phyloP scores from a whole-genome alignment of 2,797 vertebrate genomes.

The Gallirallus australis region DNA sequence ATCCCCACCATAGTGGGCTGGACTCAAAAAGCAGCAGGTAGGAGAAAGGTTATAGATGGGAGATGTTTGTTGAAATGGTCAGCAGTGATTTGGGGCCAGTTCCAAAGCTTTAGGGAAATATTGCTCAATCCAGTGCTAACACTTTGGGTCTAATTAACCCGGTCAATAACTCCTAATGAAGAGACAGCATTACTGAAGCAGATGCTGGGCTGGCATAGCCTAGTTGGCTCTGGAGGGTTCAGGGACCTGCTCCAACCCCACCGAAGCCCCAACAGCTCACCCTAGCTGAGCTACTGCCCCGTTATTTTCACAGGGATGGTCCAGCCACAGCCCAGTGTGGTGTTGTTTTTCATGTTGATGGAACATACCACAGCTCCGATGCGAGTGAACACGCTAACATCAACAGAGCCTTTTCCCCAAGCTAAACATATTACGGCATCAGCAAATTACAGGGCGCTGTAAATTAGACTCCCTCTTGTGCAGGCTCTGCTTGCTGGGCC shows the following conservation, averaged over 20 bases:
- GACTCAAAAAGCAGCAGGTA: neutral
- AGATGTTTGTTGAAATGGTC: neutral
- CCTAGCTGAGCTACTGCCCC: neutral
- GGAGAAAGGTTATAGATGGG: neutral
- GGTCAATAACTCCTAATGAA: neutral
- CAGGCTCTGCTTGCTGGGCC: neutral
- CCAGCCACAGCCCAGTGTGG: neutral
- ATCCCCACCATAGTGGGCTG: neutral
- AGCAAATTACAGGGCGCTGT: conserved; percentile 56
- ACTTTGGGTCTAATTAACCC: neutral
- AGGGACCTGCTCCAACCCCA: neutral
- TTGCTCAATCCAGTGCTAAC: neutral
- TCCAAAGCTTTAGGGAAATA: neutral
- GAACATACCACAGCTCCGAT: neutral
- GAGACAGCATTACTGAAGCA: neutral
- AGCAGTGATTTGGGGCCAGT: neutral
- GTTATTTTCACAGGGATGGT: neutral
- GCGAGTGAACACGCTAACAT: neutral
- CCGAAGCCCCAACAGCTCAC: fast-evolving
- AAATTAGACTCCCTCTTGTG: conserved; percentile 58
- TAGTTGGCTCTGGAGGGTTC: neutral
- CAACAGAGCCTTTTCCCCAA: conserved; percentile 63
- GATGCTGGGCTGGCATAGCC: neutral
- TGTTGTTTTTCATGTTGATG: neutral
- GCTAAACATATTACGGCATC: conserved; percentile 56